Conservation (phyloP, 30 jellyfish, hydroid and myxozoan genomes). For the Aurelia sp. region DNA sequence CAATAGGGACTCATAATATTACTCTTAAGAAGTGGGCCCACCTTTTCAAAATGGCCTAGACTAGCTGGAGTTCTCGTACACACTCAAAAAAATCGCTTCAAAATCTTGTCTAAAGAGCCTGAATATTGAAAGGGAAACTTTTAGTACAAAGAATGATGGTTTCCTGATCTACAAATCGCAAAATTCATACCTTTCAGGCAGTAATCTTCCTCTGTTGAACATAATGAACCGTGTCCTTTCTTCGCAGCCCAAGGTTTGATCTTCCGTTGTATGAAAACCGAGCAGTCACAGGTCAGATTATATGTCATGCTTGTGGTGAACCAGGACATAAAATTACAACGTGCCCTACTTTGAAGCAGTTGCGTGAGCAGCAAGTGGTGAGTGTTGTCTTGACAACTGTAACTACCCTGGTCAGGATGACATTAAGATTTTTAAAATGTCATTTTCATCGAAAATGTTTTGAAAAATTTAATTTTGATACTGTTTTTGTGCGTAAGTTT, state of each 20-base stretch:
- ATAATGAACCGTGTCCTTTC: background rate
- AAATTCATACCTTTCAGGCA: too few relatives aligned
- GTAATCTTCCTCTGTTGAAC: too few relatives aligned
- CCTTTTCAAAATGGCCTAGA: too few relatives aligned
- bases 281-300: conserved; percentile 66
- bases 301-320: conserved; percentile 99
- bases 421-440: too few relatives aligned
- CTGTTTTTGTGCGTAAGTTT: background rate
- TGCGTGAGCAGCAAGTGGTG: conserved; percentile 66
- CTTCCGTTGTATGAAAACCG: conserved; percentile 80
- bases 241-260: conserved; percentile 96
- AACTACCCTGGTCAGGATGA: background rate
- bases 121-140: too few relatives aligned
- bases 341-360: conserved; percentile 90
- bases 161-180: too few relatives aligned
- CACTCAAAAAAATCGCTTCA: too few relatives aligned
- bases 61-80: too few relatives aligned
- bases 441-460: background rate
- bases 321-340: conserved; percentile 98
- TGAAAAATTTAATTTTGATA: background rate
- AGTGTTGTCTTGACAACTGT: background rate
- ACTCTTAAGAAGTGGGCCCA: too few relatives aligned
- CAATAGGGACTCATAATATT: too few relatives aligned
- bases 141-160: too few relatives aligned
- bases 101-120: too few relatives aligned